These are phyloP conservation scores for Echinops telfairi DNA, from an alignment of 2,113 vertebrate species.

Conservation along the genomic window DNA sequence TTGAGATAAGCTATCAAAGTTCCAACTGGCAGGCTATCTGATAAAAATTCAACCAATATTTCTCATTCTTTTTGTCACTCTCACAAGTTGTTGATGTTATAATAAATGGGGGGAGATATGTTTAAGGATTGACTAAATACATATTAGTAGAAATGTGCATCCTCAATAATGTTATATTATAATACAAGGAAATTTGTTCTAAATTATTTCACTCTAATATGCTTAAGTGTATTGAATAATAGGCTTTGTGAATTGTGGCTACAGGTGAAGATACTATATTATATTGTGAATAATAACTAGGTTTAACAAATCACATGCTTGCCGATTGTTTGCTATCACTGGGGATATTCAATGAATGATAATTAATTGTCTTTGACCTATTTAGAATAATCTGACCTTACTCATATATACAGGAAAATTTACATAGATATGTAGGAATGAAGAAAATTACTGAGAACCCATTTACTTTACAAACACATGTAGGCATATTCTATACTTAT, in stretches of 20 bases:
- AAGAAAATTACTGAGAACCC: not conserved
- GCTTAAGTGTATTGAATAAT: constrained; percentile 41
- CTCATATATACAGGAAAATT: not conserved
- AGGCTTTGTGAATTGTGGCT: constrained; percentile 14
- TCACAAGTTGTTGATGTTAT: constrained; percentile 60
- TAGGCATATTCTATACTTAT: not conserved
- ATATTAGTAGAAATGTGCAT: constrained; percentile 57
- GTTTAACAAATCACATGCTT: constrained; percentile 46
- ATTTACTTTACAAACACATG: not conserved
- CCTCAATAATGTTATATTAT: constrained; percentile 35
- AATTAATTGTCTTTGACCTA: constrained; percentile 6
- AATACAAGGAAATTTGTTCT: constrained; percentile 60
- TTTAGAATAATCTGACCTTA: constrained; percentile 25
- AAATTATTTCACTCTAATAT: constrained; percentile 36
- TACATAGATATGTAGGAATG: not conserved
- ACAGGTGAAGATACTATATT: not conserved
- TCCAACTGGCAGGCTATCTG: constrained; percentile 53
- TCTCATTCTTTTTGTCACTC: constrained; percentile 54
- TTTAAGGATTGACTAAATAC: constrained; percentile 68
- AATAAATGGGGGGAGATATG: constrained; percentile 48
- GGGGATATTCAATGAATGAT: constrained; percentile 43
- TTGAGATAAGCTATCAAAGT: constrained; percentile 67
- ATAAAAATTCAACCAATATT: constrained; percentile 71
- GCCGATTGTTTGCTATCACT: constrained; percentile 18
- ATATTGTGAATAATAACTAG: constrained; percentile 19